Conservation (phyloP, 2,113 vertebrate genomes). For the Ictalurus furcatus region DNA sequence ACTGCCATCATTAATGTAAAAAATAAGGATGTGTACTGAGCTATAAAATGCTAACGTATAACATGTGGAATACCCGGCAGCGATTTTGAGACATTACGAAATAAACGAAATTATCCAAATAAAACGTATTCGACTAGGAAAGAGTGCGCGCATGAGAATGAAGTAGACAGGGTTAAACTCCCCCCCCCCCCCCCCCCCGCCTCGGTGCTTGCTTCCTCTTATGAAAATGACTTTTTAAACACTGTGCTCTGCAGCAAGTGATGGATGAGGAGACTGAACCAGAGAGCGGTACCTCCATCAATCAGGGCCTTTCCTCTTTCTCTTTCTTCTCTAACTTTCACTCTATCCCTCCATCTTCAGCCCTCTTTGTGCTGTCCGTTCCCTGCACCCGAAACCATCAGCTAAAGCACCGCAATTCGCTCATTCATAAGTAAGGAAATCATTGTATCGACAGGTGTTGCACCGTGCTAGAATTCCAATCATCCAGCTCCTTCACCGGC, state of each 20-base stretch:
- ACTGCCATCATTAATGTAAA: constrained; percentile 5
- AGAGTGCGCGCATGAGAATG: background rate
- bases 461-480: constrained; percentile 49
- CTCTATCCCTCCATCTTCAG: constrained; percentile 22
- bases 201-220: constrained; percentile 33
- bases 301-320: constrained; percentile 10
- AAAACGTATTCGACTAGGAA: background rate
- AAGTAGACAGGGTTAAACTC: constrained; percentile 4
- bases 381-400: constrained; percentile 45
- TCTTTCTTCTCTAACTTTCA: constrained; percentile 15
- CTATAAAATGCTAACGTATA: background rate
- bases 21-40: background rate
- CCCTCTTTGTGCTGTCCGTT: constrained; percentile 3
- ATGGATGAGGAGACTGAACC: constrained; percentile 49
- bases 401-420: constrained; percentile 44
- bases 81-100: background rate
- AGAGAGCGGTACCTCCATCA: constrained; percentile 39
- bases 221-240: constrained; percentile 61
- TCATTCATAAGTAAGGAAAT: constrained; percentile 56
- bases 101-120: background rate
- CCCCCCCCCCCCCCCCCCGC: constrained; percentile 15
- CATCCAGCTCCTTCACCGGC: constrained; percentile 5
- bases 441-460: constrained; percentile 53
- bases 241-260: constrained; percentile 42
- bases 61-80: background rate